Evolutionary conservation across 2,113 vertebrate genomes (phyloP), one percentile per base, ranked within the genome.

Genomic region (Emydura subglobosa): DNA sequence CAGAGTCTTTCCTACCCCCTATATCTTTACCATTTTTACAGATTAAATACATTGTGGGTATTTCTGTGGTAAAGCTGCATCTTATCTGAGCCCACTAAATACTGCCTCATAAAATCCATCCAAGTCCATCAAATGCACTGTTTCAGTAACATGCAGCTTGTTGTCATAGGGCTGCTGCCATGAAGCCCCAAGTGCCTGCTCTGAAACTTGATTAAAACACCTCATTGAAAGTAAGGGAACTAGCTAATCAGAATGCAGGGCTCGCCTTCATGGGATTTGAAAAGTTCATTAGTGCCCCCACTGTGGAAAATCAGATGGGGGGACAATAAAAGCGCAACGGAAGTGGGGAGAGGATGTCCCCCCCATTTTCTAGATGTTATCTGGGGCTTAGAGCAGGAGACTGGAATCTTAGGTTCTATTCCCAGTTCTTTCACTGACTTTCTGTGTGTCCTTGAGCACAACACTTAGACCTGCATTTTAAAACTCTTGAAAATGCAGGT

Each of bases 201-300:
- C 97, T 97, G 97, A 97, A 97, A 97, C 97, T 97, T 97, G 97
- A 98, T 98, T 97, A 97, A 98, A 98, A 98, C 97, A 98, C 97
- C 97, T 97, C 97, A 97, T 97, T 94, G 97, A 97, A 97, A 97
- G 96, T 97, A 97, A 97, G 94, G 94, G 90, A 86, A 95, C 93
- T 96, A 97, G 95, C 93, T 96, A 96, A 97, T 96, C 96, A 94
- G 94, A 97, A 93, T 91, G 87, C 88, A 95, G 97, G 94, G 89
- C 90, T 89, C 92, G 97, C 90, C 96, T 97, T 97, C 97, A 92
- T 96, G 84, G 91, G 97, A 93, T 93, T 97, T 95, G 94, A 94
- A 96, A 98, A 95, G 96, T 96, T 98, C 89, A 93, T 96, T 94
- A 94, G 90, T 92, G 92, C 61, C 85, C 96, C 92, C 87, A 79